Evolutionary conservation across 2,888 invertebrate genomes (phyloP).

Genomic region (Panopea generosa): DNA sequence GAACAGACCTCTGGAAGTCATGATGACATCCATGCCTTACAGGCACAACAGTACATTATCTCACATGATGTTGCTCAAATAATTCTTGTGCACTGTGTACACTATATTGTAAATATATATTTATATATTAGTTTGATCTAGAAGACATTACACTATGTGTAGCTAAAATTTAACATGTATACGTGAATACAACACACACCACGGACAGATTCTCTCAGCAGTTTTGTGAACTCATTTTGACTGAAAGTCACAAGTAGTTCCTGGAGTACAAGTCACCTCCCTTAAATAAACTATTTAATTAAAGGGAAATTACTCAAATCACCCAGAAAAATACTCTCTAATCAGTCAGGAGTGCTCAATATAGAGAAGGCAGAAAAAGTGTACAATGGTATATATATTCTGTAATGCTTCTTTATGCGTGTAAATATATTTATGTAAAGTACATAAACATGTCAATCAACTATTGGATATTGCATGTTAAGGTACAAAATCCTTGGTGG

Average conservation of each 20-base stretch:
- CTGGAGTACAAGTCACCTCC: background rate
- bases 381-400: background rate
- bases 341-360: constrained; percentile 3
- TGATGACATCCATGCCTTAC: too few species aligned
- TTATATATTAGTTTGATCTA: background rate
- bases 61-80: background rate
- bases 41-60: too few species aligned
- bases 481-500: too few species aligned
- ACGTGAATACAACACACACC: background rate
- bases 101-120: constrained; percentile 5
- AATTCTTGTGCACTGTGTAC: constrained; percentile 17
- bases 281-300: background rate
- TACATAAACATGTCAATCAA: too few species aligned
- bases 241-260: background rate
- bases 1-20: background rate
- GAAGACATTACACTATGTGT: constrained; percentile 14
- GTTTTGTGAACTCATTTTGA: constrained; percentile 9
- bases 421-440: too few species aligned
- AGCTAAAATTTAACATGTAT: constrained; percentile 7
- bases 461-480: too few species aligned
- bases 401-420: background rate
- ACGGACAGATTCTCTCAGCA: constrained; percentile 9
- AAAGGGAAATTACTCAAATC: background rate
- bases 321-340: background rate
- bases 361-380: constrained; percentile 11